Base-by-base conservation (phyloP, 2,888 invertebrate species). In the Smittia sp. region DNA sequence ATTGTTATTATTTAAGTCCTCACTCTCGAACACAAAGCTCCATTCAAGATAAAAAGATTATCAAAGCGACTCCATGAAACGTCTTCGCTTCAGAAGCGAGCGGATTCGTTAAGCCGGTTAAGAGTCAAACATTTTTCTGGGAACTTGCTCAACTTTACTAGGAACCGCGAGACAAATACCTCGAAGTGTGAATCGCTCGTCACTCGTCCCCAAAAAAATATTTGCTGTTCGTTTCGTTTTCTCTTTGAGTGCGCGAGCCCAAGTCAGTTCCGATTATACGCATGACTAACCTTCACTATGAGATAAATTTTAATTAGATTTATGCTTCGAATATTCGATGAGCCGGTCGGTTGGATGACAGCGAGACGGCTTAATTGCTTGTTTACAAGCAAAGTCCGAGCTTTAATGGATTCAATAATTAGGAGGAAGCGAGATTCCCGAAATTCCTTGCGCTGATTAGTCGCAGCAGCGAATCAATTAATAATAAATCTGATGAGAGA, bases 21-120 rank as follows among this genome's bases (percentile, higher is more conserved):
- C 46, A 32, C 32, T 32, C 32, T 32, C 32, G 9, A 46, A 46
- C 46, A 46, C 46, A 70, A 54, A 67, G 20, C 54, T 22, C 39
- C 52, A 70, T 70, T 54, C 20, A 20, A 70, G 32, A 70, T 70
- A 70, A 68, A 65, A 68, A 68, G 32, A 66, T 66, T 66, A 32
- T 18, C 15, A 15, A 46, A 46, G 46, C 11, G 2, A 6, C 13
- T 13, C n/a, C n/a, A 15, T 2, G 11, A 46, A 46, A 46, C 32
- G 9, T 32, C 25, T 27, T n/a, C 63, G 15, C 66, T 20, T 66
- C 32, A 66, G 20, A 39, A 13, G 66, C 32, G 46, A 32, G 46
- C 13, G 13, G 39, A 32, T 32, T 32, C 32, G 32, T 9, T 32
- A 32, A 32, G 32, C 32, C 32, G 32, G 32, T 32, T 46, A 46